phyloP scores from a whole-genome alignment of 2,797 vertebrate species.

The Liasis olivaceus region DNA sequence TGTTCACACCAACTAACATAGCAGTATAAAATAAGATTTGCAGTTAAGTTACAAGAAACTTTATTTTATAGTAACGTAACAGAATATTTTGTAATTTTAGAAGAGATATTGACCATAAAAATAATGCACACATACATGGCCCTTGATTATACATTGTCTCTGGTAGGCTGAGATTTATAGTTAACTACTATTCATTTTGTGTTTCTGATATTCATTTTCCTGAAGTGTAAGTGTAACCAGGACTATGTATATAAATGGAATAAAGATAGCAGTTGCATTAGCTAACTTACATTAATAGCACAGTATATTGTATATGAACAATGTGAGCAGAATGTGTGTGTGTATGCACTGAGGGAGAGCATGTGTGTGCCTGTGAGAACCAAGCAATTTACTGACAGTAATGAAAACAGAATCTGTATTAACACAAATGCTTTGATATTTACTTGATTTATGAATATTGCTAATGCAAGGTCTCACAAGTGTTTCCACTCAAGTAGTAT shows the following conservation, averaged over 20 bases:
- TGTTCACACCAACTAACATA: neutral
- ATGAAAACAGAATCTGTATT: neutral
- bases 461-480: neutral
- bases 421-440: neutral
- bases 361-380: neutral
- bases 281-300: neutral
- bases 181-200: neutral
- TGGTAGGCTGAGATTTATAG: neutral
- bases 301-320: neutral
- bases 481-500: neutral
- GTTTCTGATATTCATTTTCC: neutral
- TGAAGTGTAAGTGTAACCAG: conserved; percentile 4
- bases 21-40: neutral
- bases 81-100: neutral
- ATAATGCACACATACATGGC: neutral
- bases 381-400: neutral
- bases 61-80: neutral
- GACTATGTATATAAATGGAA: neutral
- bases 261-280: neutral
- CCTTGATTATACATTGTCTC: conserved; percentile 8
- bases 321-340: neutral
- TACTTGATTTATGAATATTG: neutral
- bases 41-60: neutral
- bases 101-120: neutral
- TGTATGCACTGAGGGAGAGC: neutral